Conservation (phyloP, 2,113 vertebrate genomes). For the Mugil cephalus region DNA sequence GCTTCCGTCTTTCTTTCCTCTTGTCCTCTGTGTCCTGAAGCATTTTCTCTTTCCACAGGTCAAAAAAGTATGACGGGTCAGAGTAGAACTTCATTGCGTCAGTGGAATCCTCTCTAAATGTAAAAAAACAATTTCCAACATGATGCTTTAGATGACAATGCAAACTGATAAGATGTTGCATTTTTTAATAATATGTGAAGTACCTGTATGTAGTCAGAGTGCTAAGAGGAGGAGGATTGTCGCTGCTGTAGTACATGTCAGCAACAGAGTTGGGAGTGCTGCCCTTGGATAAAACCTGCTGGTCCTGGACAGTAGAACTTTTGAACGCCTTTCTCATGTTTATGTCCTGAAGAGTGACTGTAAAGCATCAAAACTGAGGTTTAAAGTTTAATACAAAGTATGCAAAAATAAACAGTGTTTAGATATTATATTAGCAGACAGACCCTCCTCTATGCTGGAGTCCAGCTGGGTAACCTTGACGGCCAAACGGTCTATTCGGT, state of each 20-base stretch:
- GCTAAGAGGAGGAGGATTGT: constrained; percentile 91
- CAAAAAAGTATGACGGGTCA: constrained; percentile 97
- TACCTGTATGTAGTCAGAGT: constrained; percentile 93
- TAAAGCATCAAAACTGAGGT: constrained; percentile 38
- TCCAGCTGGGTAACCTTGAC: constrained; percentile 91
- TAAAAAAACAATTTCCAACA: constrained; percentile 7
- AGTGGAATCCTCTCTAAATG: constrained; percentile 91
- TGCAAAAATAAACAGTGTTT: neutral
- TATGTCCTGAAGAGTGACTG: constrained; percentile 96
- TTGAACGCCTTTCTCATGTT: constrained; percentile 97
- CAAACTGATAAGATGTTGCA: neutral
- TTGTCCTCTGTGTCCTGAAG: constrained; percentile 97
- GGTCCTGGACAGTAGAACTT: constrained; percentile 91
- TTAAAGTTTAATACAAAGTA: neutral
- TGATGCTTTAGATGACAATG: neutral
- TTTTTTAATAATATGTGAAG: neutral
- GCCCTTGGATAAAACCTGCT: constrained; percentile 94
- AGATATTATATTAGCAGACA: constrained; percentile 55
- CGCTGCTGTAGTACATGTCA: constrained; percentile 91
- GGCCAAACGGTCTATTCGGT: constrained; percentile 94
- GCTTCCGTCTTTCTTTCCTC: constrained; percentile 87
- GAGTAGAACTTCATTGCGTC: constrained; percentile 96
- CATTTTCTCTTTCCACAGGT: constrained; percentile 99
- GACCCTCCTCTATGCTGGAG: constrained; percentile 93
- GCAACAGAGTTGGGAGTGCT: constrained; percentile 88